These are phyloP conservation scores for Hypotaenidia okinawae DNA, from an alignment of 2,797 vertebrate species.

Conservation along the genomic window DNA sequence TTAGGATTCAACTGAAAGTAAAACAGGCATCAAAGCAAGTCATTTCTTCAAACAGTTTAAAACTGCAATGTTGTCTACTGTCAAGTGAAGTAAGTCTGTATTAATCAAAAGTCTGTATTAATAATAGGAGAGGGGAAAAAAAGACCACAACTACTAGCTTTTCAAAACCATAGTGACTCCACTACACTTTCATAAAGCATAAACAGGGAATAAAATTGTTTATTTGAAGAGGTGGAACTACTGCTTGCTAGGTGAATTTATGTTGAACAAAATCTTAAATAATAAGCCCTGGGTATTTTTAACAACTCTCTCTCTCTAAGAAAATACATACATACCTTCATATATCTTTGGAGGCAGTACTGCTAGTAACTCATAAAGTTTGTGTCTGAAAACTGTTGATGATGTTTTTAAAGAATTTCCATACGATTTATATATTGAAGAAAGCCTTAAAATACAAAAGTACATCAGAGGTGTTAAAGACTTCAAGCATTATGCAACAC, in stretches of 20 bases:
- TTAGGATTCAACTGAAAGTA: not conserved
- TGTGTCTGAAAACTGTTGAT: slow-evolving; percentile 84
- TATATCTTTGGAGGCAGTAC: slow-evolving; percentile 87
- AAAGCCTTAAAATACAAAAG: slow-evolving; percentile 79
- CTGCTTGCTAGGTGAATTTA: not conserved
- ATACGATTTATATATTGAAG: slow-evolving; percentile 82
- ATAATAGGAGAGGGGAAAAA: not conserved
- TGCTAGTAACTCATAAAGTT: slow-evolving; percentile 89
- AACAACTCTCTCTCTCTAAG: not conserved
- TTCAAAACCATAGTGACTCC: not conserved
- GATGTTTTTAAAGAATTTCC: slow-evolving; percentile 82
- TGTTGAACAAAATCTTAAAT: not conserved
- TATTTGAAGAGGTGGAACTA: not conserved
- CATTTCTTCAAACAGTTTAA: not conserved
- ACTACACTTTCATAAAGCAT: not conserved
- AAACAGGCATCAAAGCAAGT: not conserved
- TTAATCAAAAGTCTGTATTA: not conserved
- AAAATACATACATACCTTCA: slow-evolving; percentile 86
- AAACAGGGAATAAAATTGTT: not conserved
- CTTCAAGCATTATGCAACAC: not conserved
- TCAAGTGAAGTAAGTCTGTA: too few species aligned
- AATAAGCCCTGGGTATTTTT: not conserved
- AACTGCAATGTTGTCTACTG: not conserved
- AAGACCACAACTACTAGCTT: not conserved
- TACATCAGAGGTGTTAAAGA: not conserved